Evolutionary conservation across 2,888 invertebrate genomes (phyloP), one percentile per base, ranked within the genome.

Genomic region (Pterostichus niger): DNA sequence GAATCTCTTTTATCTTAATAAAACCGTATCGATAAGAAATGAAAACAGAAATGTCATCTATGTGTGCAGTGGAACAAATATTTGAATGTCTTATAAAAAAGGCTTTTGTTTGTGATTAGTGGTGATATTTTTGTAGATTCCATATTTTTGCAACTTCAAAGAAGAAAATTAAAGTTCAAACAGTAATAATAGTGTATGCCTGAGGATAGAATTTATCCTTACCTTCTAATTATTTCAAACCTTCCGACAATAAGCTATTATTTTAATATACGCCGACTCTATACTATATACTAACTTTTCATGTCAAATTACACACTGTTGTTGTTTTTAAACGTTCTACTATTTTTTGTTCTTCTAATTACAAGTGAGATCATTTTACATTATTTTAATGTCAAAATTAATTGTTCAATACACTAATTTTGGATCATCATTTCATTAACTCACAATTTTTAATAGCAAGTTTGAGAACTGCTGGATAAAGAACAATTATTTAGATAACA

Each of bases 81-180:
- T 73, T 46, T 24, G 24, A 24, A 1, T 24, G 24, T 24, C 24
- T 24, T 24, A 49, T 40, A 40, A 73, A 52, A 44, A 75, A 31
- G 40, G 31, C 49, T 75, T 75, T 75, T 10, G 52, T n/a, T 73
- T 75, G 15, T 75, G 75, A 75, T 75, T 75, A 75, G 75, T 75
- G 40, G 3, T 40, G 75, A 75, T 75, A 52, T 75, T 75, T 71
- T 75, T 31, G 75, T 73, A 73, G 75, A 75, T 52, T 75, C 52
- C 75, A 31, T 52, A 33, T 75, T 75, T 73, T 75, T 75, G 75
- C 80, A 80, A 71, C 68, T 71, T 71, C 80, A 80, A 80, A 35
- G 80, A 71, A 31, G 80, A 80, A 68, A 80, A 68, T 80, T 80
- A 80, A 80, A 80, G 80, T 80, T 80, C 68, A 80, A 80, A 80